phyloP scores from a whole-genome alignment of 1,140 invertebrate genomes.

The Brachionus sp. region DNA sequence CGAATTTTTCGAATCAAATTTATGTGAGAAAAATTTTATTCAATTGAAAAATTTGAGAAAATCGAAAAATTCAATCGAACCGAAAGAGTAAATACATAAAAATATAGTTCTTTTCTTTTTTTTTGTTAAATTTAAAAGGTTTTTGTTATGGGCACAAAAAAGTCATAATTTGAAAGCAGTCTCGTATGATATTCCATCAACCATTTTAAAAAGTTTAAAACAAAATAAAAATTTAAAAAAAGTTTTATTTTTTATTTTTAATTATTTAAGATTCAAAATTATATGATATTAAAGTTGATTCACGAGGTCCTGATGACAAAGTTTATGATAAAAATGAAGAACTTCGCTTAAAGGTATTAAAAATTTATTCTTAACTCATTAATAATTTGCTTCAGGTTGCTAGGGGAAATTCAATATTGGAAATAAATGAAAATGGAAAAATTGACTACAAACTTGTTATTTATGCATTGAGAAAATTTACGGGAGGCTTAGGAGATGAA shows the following conservation, averaged over 20 bases:
- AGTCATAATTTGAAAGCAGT: background rate
- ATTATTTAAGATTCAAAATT: constrained; percentile 48
- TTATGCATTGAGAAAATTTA: constrained; percentile 62
- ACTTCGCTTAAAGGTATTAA: constrained; percentile 52
- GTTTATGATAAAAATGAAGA: constrained; percentile 54
- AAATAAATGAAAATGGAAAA: constrained; percentile 49
- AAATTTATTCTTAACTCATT: background rate
- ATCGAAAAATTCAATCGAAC: background rate
- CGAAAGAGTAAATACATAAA: background rate
- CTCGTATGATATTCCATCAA: background rate
- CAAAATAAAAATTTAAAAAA: background rate
- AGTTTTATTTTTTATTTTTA: background rate
- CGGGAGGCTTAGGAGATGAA: constrained; percentile 63
- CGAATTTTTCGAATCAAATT: background rate
- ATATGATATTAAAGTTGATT: constrained; percentile 54
- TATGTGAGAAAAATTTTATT: background rate
- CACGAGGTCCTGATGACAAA: constrained; percentile 54
- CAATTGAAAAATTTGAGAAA: background rate
- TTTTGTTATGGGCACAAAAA: background rate
- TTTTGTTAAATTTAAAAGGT: background rate
- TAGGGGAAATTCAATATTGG: constrained; percentile 59
- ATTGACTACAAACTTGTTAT: constrained; percentile 54
- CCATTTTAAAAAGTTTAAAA: constrained; percentile 1
- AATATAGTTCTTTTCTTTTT: background rate
- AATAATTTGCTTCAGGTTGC: constrained; percentile 53